Percentiles rank a stretch among this genome's conserved stretches.
Evolutionary conservation across 2,888 invertebrate genomes (phyloP).

Genomic region (Mesorhabditis belari): DNA sequence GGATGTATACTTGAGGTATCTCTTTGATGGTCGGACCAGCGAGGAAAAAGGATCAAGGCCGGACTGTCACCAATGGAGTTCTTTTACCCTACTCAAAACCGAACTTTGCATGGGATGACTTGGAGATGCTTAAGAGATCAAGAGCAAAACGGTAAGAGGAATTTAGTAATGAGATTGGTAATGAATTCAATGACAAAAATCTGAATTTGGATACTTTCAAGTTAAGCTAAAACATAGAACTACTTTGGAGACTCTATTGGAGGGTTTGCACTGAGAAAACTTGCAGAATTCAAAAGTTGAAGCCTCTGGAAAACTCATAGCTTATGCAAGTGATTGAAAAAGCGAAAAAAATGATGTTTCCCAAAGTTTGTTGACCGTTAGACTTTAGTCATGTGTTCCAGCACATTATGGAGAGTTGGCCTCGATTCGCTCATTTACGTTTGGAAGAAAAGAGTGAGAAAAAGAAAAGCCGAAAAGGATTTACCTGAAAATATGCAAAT

Average conservation of each 20-base stretch:
- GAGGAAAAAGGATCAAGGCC: background rate
- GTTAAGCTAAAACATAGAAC: too few species aligned
- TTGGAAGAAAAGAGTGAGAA: background rate
- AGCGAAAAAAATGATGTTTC: background rate
- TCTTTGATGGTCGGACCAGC: background rate
- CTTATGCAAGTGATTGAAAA: background rate
- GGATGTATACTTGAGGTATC: too few species aligned
- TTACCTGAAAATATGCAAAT: background rate
- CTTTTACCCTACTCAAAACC: constrained; percentile 3
- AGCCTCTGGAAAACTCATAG: too few species aligned
- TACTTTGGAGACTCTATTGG: too few species aligned
- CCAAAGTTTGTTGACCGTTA: background rate
- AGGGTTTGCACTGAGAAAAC: too few species aligned
- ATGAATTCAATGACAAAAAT: too few species aligned
- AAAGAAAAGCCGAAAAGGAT: too few species aligned
- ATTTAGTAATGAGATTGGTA: too few species aligned
- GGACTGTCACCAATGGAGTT: constrained; percentile 1
- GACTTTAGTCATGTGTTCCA: background rate
- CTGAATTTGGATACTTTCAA: too few species aligned
- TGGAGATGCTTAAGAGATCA: too few species aligned
- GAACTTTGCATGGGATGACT: constrained; percentile 7
- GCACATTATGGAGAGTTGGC: background rate
- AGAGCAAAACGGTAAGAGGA: too few species aligned
- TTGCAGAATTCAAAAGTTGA: too few species aligned
- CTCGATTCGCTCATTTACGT: background rate